Percentiles rank a stretch among this genome's conserved stretches.
phyloP scores from a whole-genome alignment of 2,888 invertebrate genomes.

The Xiphydria camelus region DNA sequence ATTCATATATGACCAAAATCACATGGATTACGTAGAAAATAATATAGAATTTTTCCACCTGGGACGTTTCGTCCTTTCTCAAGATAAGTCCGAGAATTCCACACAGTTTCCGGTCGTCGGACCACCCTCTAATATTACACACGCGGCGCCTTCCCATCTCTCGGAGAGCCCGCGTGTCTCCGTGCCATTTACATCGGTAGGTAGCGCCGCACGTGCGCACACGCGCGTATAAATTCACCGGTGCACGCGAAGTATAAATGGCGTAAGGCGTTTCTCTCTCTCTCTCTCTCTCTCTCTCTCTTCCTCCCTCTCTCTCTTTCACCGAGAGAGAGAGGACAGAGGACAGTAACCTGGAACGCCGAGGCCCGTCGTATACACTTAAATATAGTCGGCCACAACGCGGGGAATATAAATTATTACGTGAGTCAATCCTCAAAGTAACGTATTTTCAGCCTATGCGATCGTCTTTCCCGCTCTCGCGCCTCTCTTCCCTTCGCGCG shows the following conservation, averaged over 20 bases:
- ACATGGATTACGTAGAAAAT: too few relatives aligned
- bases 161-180: not conserved
- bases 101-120: too few relatives aligned
- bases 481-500: too few relatives aligned
- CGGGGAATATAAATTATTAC: constrained; percentile 38
- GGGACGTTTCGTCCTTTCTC: too few relatives aligned
- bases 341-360: constrained; percentile 39
- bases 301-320: too few relatives aligned
- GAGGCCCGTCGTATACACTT: constrained; percentile 36
- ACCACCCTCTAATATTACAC: too few relatives aligned
- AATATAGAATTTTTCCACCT: too few relatives aligned
- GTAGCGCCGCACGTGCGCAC: constrained; percentile 20
- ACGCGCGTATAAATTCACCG: constrained; percentile 13
- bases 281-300: too few relatives aligned
- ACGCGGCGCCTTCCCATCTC: too few relatives aligned
- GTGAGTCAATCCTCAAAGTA: constrained; percentile 31
- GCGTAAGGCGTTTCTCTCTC: constrained; percentile 23
- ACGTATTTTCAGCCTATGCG: constrained; percentile 4
- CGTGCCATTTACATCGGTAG: not conserved
- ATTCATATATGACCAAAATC: too few relatives aligned
- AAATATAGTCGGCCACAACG: constrained; percentile 38
- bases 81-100: too few relatives aligned
- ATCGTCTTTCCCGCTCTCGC: too few relatives aligned
- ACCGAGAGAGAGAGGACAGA: constrained; percentile 30
- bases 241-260: constrained; percentile 28